phyloP scores from a whole-genome alignment of 2,888 invertebrate genomes.

The Melolontha melolontha region DNA sequence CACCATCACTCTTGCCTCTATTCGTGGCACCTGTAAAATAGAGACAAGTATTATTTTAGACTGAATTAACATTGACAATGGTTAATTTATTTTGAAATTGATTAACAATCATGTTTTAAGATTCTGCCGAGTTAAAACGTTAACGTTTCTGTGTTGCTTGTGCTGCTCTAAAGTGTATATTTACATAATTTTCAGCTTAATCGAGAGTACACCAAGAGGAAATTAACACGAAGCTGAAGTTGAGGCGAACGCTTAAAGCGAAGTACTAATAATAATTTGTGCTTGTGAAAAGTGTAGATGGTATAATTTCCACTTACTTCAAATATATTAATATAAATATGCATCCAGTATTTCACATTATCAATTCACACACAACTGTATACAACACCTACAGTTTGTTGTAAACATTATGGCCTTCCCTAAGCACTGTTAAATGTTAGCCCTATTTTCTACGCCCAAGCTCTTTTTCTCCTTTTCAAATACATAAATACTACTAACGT shows the following conservation, averaged over 20 bases:
- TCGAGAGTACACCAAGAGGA: slow-evolving; percentile 14
- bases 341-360: too few relatives aligned
- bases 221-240: slow-evolving; percentile 16
- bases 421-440: too few relatives aligned
- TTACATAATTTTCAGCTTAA: slow-evolving; percentile 21
- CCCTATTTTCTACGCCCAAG: too few relatives aligned
- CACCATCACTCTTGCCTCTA: slow-evolving; percentile 6
- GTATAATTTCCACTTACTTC: too few relatives aligned
- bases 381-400: too few relatives aligned
- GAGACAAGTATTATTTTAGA: slow-evolving; percentile 2
- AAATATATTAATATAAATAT: too few relatives aligned
- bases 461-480: too few relatives aligned
- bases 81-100: slow-evolving; percentile 18
- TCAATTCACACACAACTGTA: too few relatives aligned
- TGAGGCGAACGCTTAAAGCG: neutral
- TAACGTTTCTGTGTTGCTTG: neutral
- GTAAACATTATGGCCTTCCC: too few relatives aligned
- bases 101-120: slow-evolving; percentile 7
- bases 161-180: neutral
- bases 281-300: too few relatives aligned
- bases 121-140: neutral
- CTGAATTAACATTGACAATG: slow-evolving; percentile 19
- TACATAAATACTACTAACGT: too few relatives aligned
- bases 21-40: slow-evolving; percentile 1
- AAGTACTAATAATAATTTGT: too few relatives aligned